These are phyloP conservation scores for Thymelicus lineola DNA, from an alignment of 2,888 invertebrate genomes.

Conservation along the genomic window DNA sequence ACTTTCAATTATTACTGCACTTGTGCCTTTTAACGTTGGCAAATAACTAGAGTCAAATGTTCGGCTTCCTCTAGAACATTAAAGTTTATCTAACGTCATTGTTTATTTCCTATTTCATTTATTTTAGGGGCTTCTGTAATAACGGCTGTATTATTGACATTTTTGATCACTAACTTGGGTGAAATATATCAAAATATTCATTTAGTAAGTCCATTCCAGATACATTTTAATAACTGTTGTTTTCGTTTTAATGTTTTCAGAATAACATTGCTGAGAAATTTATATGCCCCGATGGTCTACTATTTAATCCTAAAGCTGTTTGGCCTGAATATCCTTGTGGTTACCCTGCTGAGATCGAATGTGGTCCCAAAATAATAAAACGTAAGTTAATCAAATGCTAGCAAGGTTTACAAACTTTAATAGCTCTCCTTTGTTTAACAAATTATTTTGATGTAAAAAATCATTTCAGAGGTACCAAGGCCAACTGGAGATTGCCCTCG, in stretches of 20 bases:
- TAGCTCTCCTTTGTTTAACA: not conserved
- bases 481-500: conserved; percentile 49
- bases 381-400: conserved; percentile 31
- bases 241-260: not conserved
- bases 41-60: too few relatives aligned
- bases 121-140: too few relatives aligned
- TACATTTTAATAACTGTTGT: too few relatives aligned
- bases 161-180: too few relatives aligned
- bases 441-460: not conserved
- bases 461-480: conserved; percentile 43
- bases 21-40: too few relatives aligned
- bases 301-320: conserved; percentile 88
- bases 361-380: conserved; percentile 78
- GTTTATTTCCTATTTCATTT: too few relatives aligned
- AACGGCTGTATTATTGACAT: too few relatives aligned
- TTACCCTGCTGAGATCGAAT: conserved; percentile 92
- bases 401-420: not conserved
- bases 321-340: conserved; percentile 90
- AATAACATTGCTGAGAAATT: conserved; percentile 74
- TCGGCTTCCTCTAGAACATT: too few relatives aligned
- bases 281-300: conserved; percentile 91
- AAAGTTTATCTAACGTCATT: too few relatives aligned
- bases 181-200: too few relatives aligned
- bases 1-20: too few relatives aligned
- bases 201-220: too few relatives aligned